phyloP scores from a whole-genome alignment of 2,888 invertebrate species.

The Apamea sordens region DNA sequence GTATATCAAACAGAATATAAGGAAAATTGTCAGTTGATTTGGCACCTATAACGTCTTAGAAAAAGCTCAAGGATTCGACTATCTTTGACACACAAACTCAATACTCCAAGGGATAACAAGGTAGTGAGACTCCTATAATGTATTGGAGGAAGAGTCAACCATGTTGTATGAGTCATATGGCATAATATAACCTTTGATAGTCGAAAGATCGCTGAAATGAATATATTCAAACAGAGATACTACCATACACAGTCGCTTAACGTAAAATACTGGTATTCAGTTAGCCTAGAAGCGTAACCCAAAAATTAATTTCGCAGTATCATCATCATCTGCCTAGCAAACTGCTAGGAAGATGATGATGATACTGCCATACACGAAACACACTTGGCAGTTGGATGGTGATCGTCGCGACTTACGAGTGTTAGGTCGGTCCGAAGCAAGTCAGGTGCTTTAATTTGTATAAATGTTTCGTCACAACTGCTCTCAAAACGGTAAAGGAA shows the following conservation, averaged over 20 bases:
- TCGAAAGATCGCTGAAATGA: background rate
- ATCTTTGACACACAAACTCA: background rate
- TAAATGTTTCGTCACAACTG: too few relatives aligned
- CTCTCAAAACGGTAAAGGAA: too few relatives aligned
- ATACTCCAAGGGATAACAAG: background rate
- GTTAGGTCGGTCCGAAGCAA: too few relatives aligned
- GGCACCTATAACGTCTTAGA: background rate
- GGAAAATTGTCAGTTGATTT: background rate
- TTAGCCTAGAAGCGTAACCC: background rate
- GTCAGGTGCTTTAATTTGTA: too few relatives aligned
- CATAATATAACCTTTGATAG: conserved; percentile 9
- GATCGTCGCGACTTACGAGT: too few relatives aligned
- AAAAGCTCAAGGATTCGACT: background rate
- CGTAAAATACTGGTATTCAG: background rate
- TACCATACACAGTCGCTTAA: background rate
- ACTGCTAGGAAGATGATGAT: background rate
- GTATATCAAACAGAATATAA: background rate
- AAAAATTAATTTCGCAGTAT: background rate
- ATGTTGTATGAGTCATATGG: conserved; percentile 21
- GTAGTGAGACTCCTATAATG: background rate
- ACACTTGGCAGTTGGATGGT: background rate
- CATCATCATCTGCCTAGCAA: too few relatives aligned
- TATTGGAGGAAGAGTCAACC: conserved; percentile 5
- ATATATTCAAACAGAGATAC: background rate
- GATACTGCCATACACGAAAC: background rate